Conservation (phyloP, 2,888 invertebrate species). For the Cotesia congregata region DNA sequence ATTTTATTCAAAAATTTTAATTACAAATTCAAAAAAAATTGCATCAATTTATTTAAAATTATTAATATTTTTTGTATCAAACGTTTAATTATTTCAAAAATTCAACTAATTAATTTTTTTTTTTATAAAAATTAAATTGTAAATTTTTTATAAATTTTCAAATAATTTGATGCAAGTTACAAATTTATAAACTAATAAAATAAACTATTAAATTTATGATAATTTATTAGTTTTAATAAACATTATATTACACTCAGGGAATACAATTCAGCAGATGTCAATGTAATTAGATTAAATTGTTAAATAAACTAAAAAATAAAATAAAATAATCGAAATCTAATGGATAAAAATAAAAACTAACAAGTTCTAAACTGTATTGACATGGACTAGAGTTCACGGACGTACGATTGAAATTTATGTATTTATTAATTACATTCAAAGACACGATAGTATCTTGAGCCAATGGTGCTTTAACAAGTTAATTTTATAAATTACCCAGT, state of each 20-base stretch:
- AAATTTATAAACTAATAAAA: constrained; percentile 15
- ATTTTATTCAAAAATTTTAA: no score
- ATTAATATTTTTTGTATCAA: no score
- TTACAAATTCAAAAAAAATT: no score
- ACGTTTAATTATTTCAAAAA: no score
- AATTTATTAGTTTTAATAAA: background rate
- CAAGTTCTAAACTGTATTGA: constrained; percentile 49
- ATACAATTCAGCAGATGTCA: background rate
- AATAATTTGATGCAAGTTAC: constrained; percentile 11
- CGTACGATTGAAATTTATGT: constrained; percentile 49
- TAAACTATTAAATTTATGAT: background rate
- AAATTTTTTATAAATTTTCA: background rate
- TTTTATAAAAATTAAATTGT: no score
- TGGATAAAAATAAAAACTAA: constrained; percentile 37
- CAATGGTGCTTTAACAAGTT: no score
- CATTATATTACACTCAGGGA: background rate
- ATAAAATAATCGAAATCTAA: constrained; percentile 34
- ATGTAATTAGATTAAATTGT: constrained; percentile 13
- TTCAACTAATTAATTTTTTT: no score
- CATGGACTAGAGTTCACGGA: constrained; percentile 52
- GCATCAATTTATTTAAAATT: no score
- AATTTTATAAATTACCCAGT: constrained; percentile 11
- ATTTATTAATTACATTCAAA: constrained; percentile 23
- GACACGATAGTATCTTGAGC: no score
- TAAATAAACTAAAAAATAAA: constrained; percentile 35